Evolutionary conservation across 2,113 vertebrate species (phyloP), one percentile per base, ranked within the genome.

Genomic region (Motacilla tschutschensis): DNA sequence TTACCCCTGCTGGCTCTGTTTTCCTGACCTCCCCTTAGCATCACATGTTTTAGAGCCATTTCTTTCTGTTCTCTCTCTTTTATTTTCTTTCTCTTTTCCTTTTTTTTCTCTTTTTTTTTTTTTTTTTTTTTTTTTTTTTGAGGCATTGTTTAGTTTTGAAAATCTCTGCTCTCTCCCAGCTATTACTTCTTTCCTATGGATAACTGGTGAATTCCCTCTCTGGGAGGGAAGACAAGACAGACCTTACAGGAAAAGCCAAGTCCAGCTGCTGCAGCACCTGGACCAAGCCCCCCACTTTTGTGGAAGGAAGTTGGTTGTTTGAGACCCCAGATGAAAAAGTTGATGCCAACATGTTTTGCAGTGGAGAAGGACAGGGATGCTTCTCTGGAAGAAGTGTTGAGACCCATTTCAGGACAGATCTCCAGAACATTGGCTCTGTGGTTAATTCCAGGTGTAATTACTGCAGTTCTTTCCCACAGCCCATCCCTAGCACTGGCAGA

Each of bases 1-100:
- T 94, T 95, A 89, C 72, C 88, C 92, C 94, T 60, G 77, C 85
- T 91, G 95, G 91, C 87, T 93, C 69, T 91, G 66, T 90, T 93
- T 94, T 73, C 55, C 79, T 82, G 88, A 86, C 83, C 87, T 93
- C 76, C 81, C 91, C 90, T 87, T 89, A 87, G 77, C 87, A 92
- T 93, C 92, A 81, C 86, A 79, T 64, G 26, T 70, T 94, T 91
- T 64, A 72, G 60, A 81, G 48, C 5, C 2, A 3, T 77, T 90
- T 60, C 36, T 73, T 85, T 72, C 63, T 60, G 29, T 21, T 66
- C 8, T 69, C 51, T 36, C 15, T 67, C 9, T 65, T 59, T 50
- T 59, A 36, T 57, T 70, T 57, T 51, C 22, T 28, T 74, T 53
- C 35, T 8, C 12, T 48, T 35, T 44, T 38, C 24, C n/a, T 26